Percentiles rank a stretch among this genome's conserved stretches.
Conservation (phyloP, 2,888 invertebrate genomes). For the Deroplatys truncata region DNA sequence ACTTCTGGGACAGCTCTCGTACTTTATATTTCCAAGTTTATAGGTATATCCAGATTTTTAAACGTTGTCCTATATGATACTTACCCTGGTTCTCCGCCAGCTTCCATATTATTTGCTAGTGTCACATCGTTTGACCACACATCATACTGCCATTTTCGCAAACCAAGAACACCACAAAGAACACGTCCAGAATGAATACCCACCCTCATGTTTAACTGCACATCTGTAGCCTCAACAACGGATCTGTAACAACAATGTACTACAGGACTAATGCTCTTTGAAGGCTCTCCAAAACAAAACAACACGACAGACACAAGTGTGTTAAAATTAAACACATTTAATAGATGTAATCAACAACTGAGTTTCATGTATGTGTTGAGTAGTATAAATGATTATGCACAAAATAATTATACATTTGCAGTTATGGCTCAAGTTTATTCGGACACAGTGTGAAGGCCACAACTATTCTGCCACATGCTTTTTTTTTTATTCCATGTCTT, state of each 20-base stretch:
- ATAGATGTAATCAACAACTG: no score
- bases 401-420: no score
- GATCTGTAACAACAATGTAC: slow-evolving; percentile 48
- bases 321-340: no score
- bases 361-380: no score
- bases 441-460: no score
- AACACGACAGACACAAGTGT: no score
- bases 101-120: slow-evolving; percentile 84
- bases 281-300: not conserved
- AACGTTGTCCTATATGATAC: slow-evolving; percentile 34
- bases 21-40: no score
- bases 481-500: no score
- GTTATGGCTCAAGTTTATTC: no score
- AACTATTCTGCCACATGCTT: no score
- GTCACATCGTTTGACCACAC: slow-evolving; percentile 94
- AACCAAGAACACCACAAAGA: slow-evolving; percentile 82
- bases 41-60: not conserved
- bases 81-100: slow-evolving; percentile 84
- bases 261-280: not conserved
- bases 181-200: slow-evolving; percentile 90
- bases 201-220: slow-evolving; percentile 88
- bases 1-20: no score
- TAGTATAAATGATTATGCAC: no score
- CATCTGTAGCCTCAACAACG: slow-evolving; percentile 87
- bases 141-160: slow-evolving; percentile 91